Percentiles rank a stretch among this genome's conserved stretches.
These are phyloP conservation scores for Podarcis muralis DNA, from an alignment of 2,113 vertebrate genomes.

Conservation along the genomic window DNA sequence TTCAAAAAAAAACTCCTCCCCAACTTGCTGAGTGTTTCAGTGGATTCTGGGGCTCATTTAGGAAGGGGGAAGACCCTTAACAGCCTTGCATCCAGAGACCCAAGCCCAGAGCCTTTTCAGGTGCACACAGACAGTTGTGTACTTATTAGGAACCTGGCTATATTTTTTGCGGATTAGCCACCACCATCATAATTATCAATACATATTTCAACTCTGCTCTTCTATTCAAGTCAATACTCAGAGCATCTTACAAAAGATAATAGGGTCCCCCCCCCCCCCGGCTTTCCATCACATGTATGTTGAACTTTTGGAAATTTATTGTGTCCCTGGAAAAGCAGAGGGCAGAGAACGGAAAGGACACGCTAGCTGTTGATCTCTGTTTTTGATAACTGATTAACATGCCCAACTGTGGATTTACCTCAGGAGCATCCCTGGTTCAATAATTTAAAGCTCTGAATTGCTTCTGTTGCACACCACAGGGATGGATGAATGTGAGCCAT, in stretches of 20 bases:
- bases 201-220: neutral
- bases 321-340: neutral
- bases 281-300: neutral
- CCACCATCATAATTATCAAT: neutral
- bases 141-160: no score
- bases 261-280: no score
- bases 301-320: neutral
- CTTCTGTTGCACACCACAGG: neutral
- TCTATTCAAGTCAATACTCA: neutral
- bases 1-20: neutral
- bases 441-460: neutral
- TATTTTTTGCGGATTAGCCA: no score
- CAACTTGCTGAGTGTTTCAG: neutral
- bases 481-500: neutral
- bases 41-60: neutral
- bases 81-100: neutral
- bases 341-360: neutral
- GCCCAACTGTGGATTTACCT: neutral
- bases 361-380: neutral
- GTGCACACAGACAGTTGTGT: no score
- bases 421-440: neutral
- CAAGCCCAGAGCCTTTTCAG: no score
- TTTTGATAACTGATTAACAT: neutral
- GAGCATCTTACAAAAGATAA: neutral
- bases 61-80: neutral